These are phyloP conservation scores for Phrynocephalus vlangalii DNA, from an alignment of 2,797 vertebrate species.

Conservation along the genomic window DNA sequence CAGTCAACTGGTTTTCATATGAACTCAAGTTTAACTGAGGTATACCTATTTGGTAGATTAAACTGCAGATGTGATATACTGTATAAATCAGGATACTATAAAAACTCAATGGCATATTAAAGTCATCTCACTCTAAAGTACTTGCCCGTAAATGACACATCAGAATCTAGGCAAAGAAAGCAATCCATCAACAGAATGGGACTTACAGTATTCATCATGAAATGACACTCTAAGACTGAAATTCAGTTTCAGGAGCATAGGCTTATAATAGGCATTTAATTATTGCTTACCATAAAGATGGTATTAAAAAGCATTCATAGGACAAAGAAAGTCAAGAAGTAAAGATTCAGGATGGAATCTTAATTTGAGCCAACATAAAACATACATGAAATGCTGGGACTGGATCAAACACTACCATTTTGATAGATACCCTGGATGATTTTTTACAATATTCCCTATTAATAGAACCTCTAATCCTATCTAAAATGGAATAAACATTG, in stretches of 20 bases:
- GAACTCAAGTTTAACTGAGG: not conserved
- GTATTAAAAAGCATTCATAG: not conserved
- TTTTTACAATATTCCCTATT: not conserved
- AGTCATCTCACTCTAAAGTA: slow-evolving; percentile 27
- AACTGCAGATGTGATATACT: not conserved
- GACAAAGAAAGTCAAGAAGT: not conserved
- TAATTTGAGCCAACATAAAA: not conserved
- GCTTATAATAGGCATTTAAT: not conserved
- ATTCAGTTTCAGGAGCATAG: not conserved
- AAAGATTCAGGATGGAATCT: not conserved
- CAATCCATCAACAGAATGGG: slow-evolving; percentile 1
- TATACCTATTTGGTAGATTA: not conserved
- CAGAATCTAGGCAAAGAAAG: slow-evolving; percentile 18
- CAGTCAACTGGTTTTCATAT: not conserved
- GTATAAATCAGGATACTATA: slow-evolving; percentile 12
- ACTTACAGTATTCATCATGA: slow-evolving; percentile 3
- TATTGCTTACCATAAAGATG: slow-evolving; percentile 1
- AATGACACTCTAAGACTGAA: not conserved
- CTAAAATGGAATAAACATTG: not conserved
- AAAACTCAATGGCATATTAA: slow-evolving; percentile 33
- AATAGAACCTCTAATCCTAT: not conserved
- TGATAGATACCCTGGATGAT: not conserved
- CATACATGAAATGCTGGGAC: not conserved
- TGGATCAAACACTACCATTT: not conserved
- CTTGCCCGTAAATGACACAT: slow-evolving; percentile 14